phyloP scores from a whole-genome alignment of 2,797 vertebrate genomes.

The Gallinago nigripennis region DNA sequence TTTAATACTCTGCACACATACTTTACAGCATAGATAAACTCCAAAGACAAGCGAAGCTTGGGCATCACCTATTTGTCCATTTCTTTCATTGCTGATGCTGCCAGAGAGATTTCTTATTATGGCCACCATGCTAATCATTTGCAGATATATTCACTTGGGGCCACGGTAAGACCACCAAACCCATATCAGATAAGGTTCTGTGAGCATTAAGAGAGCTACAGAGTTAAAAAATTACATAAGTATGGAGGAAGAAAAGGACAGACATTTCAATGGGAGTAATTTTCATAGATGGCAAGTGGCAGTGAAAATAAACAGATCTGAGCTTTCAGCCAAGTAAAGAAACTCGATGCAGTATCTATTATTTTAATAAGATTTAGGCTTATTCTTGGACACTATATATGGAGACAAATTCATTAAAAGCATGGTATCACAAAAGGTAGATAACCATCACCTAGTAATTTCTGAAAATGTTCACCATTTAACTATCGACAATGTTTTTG shows the following conservation, averaged over 20 bases:
- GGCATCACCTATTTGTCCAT: background rate
- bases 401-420: background rate
- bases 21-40: background rate
- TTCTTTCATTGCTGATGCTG: background rate
- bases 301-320: background rate
- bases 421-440: background rate
- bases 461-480: conserved; percentile 23
- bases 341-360: background rate
- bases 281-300: background rate
- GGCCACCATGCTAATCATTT: background rate
- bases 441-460: background rate
- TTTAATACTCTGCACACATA: background rate
- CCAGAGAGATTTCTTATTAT: background rate
- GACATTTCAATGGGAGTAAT: background rate
- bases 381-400: background rate
- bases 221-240: background rate
- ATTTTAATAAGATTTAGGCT: background rate
- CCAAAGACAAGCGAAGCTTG: background rate
- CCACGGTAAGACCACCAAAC: background rate
- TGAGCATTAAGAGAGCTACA: background rate
- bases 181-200: background rate
- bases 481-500: background rate
- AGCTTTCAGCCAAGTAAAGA: background rate
- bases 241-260: background rate
- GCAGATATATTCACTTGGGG: background rate